Conservation (phyloP, 53 echinoderm and acorn worm species). For the Actinopyga echinites region DNA sequence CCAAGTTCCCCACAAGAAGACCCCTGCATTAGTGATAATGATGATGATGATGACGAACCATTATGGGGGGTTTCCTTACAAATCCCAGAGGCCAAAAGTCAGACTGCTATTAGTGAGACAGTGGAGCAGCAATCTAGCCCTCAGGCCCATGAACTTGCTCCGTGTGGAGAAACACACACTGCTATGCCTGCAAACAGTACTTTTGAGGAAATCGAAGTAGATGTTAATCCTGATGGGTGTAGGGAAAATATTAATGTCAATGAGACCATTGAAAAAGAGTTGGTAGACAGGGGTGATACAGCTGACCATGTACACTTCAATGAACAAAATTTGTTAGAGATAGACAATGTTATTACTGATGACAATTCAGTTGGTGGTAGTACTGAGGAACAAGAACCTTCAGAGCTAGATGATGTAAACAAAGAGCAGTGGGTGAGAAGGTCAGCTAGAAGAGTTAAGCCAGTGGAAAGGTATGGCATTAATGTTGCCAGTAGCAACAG, state of each 20-base stretch:
- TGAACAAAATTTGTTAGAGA: too few relatives aligned
- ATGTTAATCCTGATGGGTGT: neutral
- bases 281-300: neutral
- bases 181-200: neutral
- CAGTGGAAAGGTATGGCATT: neutral
- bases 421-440: neutral
- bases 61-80: neutral
- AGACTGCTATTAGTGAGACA: neutral
- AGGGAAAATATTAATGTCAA: neutral
- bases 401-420: too few relatives aligned
- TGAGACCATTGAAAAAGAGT: neutral
- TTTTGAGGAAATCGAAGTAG: neutral
- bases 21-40: neutral
- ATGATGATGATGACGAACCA: neutral
- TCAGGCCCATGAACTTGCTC: neutral
- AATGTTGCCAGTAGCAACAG: neutral
- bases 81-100: neutral
- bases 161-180: neutral
- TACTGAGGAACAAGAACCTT: too few relatives aligned
- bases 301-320: neutral
- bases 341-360: too few relatives aligned
- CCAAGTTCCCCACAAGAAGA: neutral
- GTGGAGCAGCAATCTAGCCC: neutral
- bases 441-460: neutral
- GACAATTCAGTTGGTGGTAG: too few relatives aligned